Evolutionary conservation across 2,797 vertebrate species (phyloP).

Genomic region (Tokudaia tokunoshimensis): DNA sequence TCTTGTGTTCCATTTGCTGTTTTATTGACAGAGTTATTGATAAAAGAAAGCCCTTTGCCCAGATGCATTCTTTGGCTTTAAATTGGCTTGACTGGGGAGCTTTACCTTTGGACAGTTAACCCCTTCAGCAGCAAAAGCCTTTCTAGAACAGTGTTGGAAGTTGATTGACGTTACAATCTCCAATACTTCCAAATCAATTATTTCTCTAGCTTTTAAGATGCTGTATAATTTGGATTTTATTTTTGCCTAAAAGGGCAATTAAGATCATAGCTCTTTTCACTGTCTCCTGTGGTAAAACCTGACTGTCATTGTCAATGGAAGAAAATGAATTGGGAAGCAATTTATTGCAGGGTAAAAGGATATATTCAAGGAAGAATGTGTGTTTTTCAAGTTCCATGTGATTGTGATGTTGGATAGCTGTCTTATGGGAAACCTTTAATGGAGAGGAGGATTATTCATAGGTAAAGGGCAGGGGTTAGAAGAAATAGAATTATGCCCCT

Average conservation of each 20-base stretch:
- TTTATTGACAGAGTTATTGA: constrained; percentile 68
- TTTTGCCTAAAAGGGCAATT: constrained; percentile 33
- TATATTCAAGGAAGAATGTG: not conserved
- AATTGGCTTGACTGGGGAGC: constrained; percentile 3
- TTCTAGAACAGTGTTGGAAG: constrained; percentile 2
- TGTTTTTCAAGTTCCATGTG: not conserved
- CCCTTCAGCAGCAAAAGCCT: constrained; percentile 33
- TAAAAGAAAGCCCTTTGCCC: constrained; percentile 64
- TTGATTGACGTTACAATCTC: constrained; percentile 34
- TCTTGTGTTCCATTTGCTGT: constrained; percentile 59
- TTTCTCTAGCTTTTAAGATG: constrained; percentile 27
- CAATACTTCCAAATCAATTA: constrained; percentile 19
- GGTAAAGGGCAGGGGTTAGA: not conserved
- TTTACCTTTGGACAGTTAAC: constrained; percentile 71
- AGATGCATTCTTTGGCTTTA: constrained; percentile 69
- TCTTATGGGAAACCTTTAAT: not conserved
- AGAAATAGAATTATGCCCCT: not conserved
- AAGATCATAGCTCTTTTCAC: not conserved
- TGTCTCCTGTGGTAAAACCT: not conserved
- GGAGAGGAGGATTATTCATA: not conserved
- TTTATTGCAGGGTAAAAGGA: not conserved
- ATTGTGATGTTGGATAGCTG: not conserved
- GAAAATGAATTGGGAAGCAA: not conserved
- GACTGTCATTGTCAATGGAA: too few relatives aligned
- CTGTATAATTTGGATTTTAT: constrained; percentile 9